Evolutionary conservation across 2,113 vertebrate genomes (phyloP).

Genomic region (Asarcornis scutulata): DNA sequence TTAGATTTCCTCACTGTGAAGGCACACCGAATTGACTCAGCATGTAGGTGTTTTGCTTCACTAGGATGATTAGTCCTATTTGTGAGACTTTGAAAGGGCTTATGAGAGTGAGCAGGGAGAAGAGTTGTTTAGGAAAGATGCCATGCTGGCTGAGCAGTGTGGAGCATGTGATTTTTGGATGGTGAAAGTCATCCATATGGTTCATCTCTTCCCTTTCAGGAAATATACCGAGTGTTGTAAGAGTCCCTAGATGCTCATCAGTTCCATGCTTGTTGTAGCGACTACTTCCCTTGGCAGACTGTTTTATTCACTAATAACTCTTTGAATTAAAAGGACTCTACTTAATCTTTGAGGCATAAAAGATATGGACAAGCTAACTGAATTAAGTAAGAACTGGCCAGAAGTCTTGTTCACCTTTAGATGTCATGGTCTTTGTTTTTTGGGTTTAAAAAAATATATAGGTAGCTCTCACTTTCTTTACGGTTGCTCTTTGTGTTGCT

Average conservation of each 20-base stretch:
- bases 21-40: background rate
- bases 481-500: rapidly evolving
- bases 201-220: background rate
- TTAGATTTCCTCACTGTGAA: background rate
- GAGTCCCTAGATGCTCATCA: background rate
- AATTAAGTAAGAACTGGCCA: background rate
- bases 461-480: background rate
- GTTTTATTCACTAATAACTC: background rate
- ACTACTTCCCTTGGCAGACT: background rate
- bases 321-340: background rate
- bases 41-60: background rate
- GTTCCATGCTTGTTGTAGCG: background rate
- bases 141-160: background rate
- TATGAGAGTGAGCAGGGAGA: background rate
- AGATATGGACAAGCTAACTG: background rate
- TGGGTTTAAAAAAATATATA: background rate
- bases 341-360: background rate
- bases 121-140: background rate
- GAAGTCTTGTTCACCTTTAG: background rate
- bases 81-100: background rate
- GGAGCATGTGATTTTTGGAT: background rate
- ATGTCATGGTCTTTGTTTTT: background rate
- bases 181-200: background rate
- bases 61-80: background rate
- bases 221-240: background rate